Evolutionary conservation across 2,888 invertebrate species (phyloP).

Genomic region (Amphipoea oculea): DNA sequence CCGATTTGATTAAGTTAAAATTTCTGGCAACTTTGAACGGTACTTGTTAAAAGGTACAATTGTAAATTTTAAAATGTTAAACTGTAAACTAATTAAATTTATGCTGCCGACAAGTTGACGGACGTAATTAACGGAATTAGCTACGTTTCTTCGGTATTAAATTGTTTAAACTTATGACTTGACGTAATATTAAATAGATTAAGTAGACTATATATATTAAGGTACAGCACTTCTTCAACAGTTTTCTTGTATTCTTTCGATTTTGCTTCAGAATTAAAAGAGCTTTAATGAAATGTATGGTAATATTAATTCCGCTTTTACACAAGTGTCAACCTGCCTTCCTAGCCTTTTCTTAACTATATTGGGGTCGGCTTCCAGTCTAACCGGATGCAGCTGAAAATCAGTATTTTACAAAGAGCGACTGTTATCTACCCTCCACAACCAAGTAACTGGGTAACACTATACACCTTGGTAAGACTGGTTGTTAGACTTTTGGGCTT

Average conservation of each 20-base stretch:
- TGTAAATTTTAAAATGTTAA: constrained; percentile 73
- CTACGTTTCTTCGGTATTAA: constrained; percentile 40
- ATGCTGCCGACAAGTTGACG: constrained; percentile 66
- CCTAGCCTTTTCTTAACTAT: background rate
- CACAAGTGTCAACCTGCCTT: background rate
- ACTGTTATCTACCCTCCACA: background rate
- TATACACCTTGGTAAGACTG: background rate
- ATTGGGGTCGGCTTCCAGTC: background rate
- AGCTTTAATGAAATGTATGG: background rate
- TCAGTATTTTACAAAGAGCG: background rate
- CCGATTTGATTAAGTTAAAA: constrained; percentile 86
- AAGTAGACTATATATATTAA: background rate
- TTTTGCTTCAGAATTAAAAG: background rate
- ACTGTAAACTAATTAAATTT: constrained; percentile 65
- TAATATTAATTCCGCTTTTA: background rate
- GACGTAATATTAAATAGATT: background rate
- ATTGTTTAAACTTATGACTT: constrained; percentile 21
- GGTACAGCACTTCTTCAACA: background rate
- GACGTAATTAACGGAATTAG: constrained; percentile 63
- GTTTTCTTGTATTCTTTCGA: background rate
- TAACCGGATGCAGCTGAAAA: background rate
- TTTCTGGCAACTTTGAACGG: constrained; percentile 84
- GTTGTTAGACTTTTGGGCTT: background rate
- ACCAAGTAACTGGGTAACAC: background rate
- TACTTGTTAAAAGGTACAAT: constrained; percentile 80